Conservation (phyloP, 2,113 vertebrate genomes). For the Festucalex cinctus region DNA sequence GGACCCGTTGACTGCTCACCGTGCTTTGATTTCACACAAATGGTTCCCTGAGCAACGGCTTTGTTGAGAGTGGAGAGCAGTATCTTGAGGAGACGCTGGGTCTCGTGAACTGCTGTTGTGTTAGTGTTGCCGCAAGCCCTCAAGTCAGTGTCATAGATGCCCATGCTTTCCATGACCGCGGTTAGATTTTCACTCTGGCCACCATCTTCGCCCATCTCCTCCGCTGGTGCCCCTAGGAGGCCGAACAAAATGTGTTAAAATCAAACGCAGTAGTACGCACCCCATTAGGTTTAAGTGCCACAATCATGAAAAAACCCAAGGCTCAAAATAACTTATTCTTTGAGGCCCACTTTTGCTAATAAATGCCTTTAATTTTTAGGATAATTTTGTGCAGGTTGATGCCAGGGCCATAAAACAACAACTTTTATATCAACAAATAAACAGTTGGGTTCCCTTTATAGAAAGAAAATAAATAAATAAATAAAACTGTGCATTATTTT, state of each 20-base stretch:
- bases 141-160: slow-evolving; percentile 80
- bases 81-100: slow-evolving; percentile 71
- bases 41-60: slow-evolving; percentile 62
- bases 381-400: no score
- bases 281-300: neutral
- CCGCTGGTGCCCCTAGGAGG: slow-evolving; percentile 1
- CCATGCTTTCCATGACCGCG: slow-evolving; percentile 75
- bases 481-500: no score
- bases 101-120: slow-evolving; percentile 51
- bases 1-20: slow-evolving; percentile 34
- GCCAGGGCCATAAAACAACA: no score
- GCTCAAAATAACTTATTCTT: no score
- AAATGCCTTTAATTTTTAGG: no score
- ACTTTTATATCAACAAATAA: no score
- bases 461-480: no score
- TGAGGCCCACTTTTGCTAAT: no score
- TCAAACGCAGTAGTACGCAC: no score
- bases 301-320: neutral
- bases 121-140: slow-evolving; percentile 50
- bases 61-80: slow-evolving; percentile 71
- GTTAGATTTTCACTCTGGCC: slow-evolving; percentile 66
- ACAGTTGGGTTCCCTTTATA: no score
- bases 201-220: slow-evolving; percentile 42
- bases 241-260: neutral
- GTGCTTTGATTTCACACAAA: slow-evolving; percentile 27